Conservation (phyloP, 2,888 invertebrate genomes). For the Temnothorax unifasciatus region DNA sequence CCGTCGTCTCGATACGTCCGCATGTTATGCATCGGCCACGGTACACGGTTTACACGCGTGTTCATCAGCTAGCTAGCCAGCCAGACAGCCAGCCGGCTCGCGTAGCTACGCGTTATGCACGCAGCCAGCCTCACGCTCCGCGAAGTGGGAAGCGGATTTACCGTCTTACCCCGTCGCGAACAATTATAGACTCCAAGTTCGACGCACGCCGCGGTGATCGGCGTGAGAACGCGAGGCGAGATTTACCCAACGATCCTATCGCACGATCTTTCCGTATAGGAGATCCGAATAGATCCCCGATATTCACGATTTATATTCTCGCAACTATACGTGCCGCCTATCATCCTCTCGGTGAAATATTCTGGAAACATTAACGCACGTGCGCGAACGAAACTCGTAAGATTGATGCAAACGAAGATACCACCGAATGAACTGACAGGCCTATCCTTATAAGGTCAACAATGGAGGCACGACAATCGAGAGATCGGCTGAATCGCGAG, state of each 20-base stretch:
- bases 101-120: slow-evolving; percentile 50
- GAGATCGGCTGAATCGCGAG: slow-evolving; percentile 55
- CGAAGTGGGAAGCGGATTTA: slow-evolving; percentile 65
- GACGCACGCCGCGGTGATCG: slow-evolving; percentile 33
- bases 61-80: slow-evolving; percentile 12
- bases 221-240: slow-evolving; percentile 41
- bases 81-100: slow-evolving; percentile 6
- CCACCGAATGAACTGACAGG: neutral
- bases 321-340: neutral
- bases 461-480: slow-evolving; percentile 44
- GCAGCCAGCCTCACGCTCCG: slow-evolving; percentile 66
- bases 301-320: neutral
- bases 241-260: neutral
- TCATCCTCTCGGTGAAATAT: neutral
- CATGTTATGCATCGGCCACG: slow-evolving; percentile 37
- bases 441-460: neutral
- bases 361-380: neutral
- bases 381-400: neutral
- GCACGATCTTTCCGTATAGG: neutral
- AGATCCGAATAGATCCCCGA: neutral
- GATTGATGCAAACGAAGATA: slow-evolving; percentile 18
- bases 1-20: slow-evolving; percentile 20
- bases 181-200: slow-evolving; percentile 41
- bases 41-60: slow-evolving; percentile 41
- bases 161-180: slow-evolving; percentile 50